These are phyloP conservation scores for Scatophagus argus DNA, from an alignment of 2,113 vertebrate genomes.

Conservation along the genomic window DNA sequence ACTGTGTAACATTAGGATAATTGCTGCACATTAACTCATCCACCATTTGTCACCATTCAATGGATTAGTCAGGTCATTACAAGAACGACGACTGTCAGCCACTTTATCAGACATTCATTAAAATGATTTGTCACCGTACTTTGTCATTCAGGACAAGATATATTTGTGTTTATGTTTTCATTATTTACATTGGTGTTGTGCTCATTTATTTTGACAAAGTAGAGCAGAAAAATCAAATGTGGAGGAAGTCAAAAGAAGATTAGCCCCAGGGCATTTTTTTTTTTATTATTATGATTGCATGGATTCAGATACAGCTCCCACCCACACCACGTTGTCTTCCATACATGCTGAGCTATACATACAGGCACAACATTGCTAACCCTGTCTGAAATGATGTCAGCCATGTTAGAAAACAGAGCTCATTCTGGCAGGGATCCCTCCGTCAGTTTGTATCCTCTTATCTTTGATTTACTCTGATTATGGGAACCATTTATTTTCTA, in stretches of 20 bases:
- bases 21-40: constrained; percentile 52
- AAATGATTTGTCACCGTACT: constrained; percentile 51
- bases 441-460: constrained; percentile 38
- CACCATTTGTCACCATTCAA: constrained; percentile 59
- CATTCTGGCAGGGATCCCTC: constrained; percentile 21
- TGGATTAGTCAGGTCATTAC: constrained; percentile 56
- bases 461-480: constrained; percentile 59
- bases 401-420: constrained; percentile 24
- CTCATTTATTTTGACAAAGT: constrained; percentile 47
- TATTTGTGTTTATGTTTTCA: constrained; percentile 48
- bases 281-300: constrained; percentile 9
- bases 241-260: constrained; percentile 16
- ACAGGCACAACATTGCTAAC: not conserved
- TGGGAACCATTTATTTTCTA: constrained; percentile 55
- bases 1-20: constrained; percentile 34
- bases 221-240: constrained; percentile 4
- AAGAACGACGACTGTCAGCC: constrained; percentile 51
- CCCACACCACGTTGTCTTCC: constrained; percentile 2
- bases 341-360: not conserved
- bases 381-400: constrained; percentile 15
- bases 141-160: constrained; percentile 44
- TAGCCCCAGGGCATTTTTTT: constrained; percentile 4
- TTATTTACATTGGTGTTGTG: constrained; percentile 33
- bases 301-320: not conserved
- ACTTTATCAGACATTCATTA: constrained; percentile 55